A percentile compares a stretch with the other conserved stretches of the same genome.
Conservation (phyloP, 1,140 invertebrate genomes). For the Proctacanthus coquilletti region DNA sequence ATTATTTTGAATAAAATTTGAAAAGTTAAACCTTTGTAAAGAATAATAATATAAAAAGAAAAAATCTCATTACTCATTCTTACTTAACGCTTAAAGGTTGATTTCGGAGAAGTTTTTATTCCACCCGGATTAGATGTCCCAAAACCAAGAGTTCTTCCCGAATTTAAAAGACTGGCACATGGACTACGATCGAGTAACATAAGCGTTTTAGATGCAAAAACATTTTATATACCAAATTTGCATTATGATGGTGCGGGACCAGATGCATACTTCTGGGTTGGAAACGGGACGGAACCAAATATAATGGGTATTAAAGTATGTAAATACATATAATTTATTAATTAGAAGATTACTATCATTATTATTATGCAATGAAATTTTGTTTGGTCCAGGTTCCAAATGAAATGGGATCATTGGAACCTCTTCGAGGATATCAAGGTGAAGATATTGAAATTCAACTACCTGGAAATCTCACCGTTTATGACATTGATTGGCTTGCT, state of each 20-base stretch:
- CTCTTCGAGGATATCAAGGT: slow-evolving; percentile 67
- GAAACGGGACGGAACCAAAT: slow-evolving; percentile 65
- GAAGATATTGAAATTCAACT: slow-evolving; percentile 82
- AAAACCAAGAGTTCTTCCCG: slow-evolving; percentile 55
- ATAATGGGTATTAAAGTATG: slow-evolving; percentile 66
- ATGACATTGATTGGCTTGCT: slow-evolving; percentile 84
- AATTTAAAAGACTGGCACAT: slow-evolving; percentile 72
- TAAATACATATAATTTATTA: slow-evolving; percentile 1
- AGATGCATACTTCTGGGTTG: slow-evolving; percentile 88
- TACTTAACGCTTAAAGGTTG: slow-evolving; percentile 41
- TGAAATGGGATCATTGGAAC: slow-evolving; percentile 66
- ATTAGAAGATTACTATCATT: background rate
- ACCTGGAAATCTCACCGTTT: slow-evolving; percentile 68
- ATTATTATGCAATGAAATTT: background rate
- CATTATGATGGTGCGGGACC: slow-evolving; percentile 81
- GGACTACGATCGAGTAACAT: slow-evolving; percentile 80
- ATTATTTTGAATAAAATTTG: too few relatives aligned
- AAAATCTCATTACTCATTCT: too few relatives aligned
- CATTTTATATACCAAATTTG: slow-evolving; percentile 82
- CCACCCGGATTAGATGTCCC: slow-evolving; percentile 57
- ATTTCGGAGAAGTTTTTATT: slow-evolving; percentile 72
- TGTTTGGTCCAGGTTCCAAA: slow-evolving; percentile 51
- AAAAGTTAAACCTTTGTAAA: too few relatives aligned
- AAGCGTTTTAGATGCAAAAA: slow-evolving; percentile 78
- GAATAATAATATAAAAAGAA: too few relatives aligned